phyloP scores from a whole-genome alignment of 2,888 invertebrate species.

The Seira sanloemensis region DNA sequence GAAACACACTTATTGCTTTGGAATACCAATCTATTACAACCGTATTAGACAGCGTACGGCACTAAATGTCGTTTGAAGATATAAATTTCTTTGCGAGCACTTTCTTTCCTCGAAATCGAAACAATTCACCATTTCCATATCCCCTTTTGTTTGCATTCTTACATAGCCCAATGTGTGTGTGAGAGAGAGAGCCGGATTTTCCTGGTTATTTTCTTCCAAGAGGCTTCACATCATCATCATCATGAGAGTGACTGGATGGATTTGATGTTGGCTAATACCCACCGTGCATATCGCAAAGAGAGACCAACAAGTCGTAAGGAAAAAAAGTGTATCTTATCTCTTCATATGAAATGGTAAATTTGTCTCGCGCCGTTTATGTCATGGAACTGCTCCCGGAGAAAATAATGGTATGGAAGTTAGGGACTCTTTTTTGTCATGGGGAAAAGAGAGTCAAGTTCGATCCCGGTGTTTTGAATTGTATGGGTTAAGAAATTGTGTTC shows the following conservation, averaged over 20 bases:
- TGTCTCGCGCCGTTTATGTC: slow-evolving; percentile 12
- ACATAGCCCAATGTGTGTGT: too few species aligned
- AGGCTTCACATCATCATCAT: slow-evolving; percentile 39
- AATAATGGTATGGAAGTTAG: slow-evolving; percentile 1
- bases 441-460: neutral
- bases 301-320: too few species aligned
- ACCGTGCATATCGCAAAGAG: neutral
- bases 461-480: neutral
- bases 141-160: neutral
- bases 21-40: slow-evolving; percentile 54
- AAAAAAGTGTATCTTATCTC: too few species aligned
- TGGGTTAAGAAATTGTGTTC: too few species aligned
- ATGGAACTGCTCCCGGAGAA: neutral
- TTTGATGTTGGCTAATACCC: slow-evolving; percentile 15
- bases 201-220: too few species aligned
- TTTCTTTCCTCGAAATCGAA: slow-evolving; percentile 5
- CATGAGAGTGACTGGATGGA: slow-evolving; percentile 43
- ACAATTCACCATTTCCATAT: neutral
- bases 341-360: neutral
- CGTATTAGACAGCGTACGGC: slow-evolving; percentile 44
- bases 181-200: too few species aligned
- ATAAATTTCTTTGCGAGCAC: slow-evolving; percentile 40
- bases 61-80: slow-evolving; percentile 51
- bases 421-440: neutral
- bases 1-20: neutral